Conservation (phyloP, 2,888 invertebrate species). For the Tridacna gigas region DNA sequence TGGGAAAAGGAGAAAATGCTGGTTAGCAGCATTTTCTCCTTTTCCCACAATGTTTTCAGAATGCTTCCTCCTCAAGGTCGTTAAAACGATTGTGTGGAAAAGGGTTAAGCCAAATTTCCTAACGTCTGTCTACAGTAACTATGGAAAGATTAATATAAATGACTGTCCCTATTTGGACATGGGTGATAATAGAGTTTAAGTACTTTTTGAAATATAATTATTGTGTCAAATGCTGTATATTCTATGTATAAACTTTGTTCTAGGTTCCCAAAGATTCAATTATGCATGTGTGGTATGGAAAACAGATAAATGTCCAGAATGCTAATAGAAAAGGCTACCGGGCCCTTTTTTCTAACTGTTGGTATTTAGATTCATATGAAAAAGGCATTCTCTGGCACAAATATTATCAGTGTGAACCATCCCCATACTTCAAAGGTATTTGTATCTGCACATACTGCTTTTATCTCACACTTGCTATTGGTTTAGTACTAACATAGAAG, state of each 20-base stretch:
- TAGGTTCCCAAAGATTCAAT: conserved; percentile 76
- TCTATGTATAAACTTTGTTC: not conserved
- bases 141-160: no score
- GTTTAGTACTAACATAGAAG: no score
- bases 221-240: no score
- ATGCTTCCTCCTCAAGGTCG: no score
- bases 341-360: conserved; percentile 77
- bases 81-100: no score
- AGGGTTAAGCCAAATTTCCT: no score
- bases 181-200: no score
- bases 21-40: not conserved
- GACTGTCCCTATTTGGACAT: no score
- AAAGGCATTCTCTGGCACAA: conserved; percentile 77
- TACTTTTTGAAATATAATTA: no score
- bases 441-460: not conserved
- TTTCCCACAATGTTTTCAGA: not conserved
- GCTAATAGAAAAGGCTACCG: conserved; percentile 68
- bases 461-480: no score
- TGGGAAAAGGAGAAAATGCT: not conserved
- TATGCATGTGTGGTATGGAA: conserved; percentile 79
- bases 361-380: conserved; percentile 77
- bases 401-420: conserved; percentile 88
- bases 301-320: conserved; percentile 55
- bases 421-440: conserved; percentile 55
- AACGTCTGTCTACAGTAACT: no score